Evolutionary conservation across 2,797 vertebrate genomes (phyloP).

Genomic region (Onychomys leucogaster): DNA sequence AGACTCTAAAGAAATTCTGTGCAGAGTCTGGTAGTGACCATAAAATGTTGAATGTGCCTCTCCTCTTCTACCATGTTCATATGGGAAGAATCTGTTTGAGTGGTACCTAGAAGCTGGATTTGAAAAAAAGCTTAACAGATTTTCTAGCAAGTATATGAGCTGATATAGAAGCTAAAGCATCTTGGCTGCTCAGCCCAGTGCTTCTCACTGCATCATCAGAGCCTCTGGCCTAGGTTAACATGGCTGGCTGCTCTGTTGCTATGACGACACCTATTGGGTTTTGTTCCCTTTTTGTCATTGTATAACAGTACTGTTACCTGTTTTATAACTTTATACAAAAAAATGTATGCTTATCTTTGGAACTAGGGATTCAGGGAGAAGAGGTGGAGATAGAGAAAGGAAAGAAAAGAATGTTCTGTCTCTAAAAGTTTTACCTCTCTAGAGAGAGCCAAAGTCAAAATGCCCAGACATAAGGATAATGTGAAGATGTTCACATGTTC

Average conservation of each 20-base stretch:
- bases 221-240: not conserved
- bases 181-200: not conserved
- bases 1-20: not conserved
- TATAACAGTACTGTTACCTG: not conserved
- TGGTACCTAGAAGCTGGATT: constrained; percentile 12
- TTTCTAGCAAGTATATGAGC: not conserved
- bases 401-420: not conserved
- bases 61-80: not conserved
- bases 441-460: not conserved
- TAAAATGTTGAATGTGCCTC: not conserved
- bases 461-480: not conserved
- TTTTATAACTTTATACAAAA: constrained; percentile 11
- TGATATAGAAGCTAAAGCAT: not conserved
- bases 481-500: not conserved
- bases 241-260: not conserved
- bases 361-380: not conserved
- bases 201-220: not conserved
- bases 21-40: not conserved
- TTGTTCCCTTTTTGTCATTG: not conserved
- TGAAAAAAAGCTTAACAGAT: not conserved
- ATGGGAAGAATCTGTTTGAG: not conserved
- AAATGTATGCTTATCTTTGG: constrained; percentile 1
- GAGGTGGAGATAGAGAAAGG: not conserved
- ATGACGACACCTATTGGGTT: not conserved
- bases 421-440: not conserved